Evolutionary conservation across 2,113 vertebrate genomes (phyloP).

Genomic region (Hiodon tergisus): DNA sequence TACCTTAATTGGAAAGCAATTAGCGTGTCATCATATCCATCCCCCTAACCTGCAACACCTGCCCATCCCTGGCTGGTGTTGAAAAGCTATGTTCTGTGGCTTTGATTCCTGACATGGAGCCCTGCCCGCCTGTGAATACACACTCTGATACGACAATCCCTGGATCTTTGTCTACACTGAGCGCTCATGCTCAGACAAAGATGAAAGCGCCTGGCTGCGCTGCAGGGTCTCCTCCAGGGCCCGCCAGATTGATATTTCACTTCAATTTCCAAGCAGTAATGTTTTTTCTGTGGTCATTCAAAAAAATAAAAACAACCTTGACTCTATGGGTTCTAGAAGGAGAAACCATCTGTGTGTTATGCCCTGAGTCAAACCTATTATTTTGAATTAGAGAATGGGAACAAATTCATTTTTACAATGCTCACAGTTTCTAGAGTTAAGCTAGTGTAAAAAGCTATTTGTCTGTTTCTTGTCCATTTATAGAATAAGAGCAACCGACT

Average conservation of each 20-base stretch:
- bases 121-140: constrained; percentile 15
- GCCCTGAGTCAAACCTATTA: too few species aligned
- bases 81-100: constrained; percentile 16
- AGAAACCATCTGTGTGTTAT: too few species aligned
- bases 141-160: constrained; percentile 8
- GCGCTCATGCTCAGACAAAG: neutral
- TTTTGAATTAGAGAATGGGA: too few species aligned
- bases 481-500: too few species aligned
- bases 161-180: constrained; percentile 6
- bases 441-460: too few species aligned
- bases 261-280: neutral
- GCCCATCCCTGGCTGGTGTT: constrained; percentile 7
- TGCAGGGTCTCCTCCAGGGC: neutral
- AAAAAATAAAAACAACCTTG: too few species aligned
- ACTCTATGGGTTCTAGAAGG: too few species aligned
- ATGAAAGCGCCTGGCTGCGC: neutral
- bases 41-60: neutral
- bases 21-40: constrained; percentile 20
- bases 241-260: neutral
- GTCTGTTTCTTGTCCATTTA: too few species aligned
- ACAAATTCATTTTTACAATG: too few species aligned
- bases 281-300: too few species aligned
- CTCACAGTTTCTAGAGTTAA: too few species aligned
- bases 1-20: too few species aligned
- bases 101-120: constrained; percentile 28